Conservation (phyloP, 2,113 vertebrate genomes). For the Tragelaphus strepsiceros region DNA sequence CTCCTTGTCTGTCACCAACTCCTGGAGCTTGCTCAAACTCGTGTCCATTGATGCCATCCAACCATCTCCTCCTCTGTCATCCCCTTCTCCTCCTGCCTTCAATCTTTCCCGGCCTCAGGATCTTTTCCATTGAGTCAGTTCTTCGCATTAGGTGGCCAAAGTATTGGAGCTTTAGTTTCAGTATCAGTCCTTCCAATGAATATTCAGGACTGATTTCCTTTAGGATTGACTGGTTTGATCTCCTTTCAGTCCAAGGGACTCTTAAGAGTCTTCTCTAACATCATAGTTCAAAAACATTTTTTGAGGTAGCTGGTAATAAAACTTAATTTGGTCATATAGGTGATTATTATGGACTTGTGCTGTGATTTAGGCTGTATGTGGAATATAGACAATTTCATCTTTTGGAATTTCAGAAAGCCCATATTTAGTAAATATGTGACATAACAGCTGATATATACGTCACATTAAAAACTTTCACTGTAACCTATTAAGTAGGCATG, state of each 20-base stretch:
- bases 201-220: not conserved
- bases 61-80: not conserved
- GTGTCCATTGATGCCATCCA: not conserved
- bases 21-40: not conserved
- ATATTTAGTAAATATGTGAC: not conserved
- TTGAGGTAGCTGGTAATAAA: not conserved
- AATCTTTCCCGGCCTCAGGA: not conserved
- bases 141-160: not conserved
- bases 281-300: not conserved
- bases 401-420: conserved; percentile 8
- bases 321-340: not conserved
- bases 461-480: not conserved
- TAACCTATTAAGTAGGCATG: not conserved
- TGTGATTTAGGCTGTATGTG: not conserved
- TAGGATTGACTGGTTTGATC: not conserved
- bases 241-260: not conserved
- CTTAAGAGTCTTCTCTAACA: not conserved
- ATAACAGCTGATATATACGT: not conserved
- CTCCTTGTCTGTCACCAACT: not conserved
- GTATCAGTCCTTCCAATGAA: not conserved
- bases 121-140: not conserved
- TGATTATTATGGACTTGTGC: not conserved
- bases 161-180: not conserved
- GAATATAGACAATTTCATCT: not conserved
- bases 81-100: not conserved